Conservation (phyloP, 2,113 vertebrate genomes). For the Anolis sagrei region DNA sequence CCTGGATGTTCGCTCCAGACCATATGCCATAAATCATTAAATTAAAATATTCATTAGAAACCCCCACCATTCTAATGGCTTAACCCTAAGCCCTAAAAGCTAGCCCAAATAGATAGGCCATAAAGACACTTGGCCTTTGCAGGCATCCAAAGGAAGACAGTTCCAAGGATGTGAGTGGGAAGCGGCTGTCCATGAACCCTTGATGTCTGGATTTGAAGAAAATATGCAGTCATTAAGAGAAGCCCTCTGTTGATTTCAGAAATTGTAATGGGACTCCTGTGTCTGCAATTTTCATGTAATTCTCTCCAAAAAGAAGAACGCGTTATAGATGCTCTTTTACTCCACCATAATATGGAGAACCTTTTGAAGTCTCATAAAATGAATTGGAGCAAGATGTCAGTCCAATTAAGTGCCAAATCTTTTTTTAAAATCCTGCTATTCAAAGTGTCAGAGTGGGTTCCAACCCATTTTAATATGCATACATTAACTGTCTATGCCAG, state of each 20-base stretch:
- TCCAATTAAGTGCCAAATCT: not conserved
- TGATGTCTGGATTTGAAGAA: not conserved
- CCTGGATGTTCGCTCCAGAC: not conserved
- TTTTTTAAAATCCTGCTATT: not conserved
- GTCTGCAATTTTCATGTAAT: not conserved
- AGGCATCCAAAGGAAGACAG: not conserved
- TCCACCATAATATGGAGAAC: not conserved
- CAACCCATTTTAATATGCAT: not conserved
- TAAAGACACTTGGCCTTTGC: not conserved
- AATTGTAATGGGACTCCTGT: not conserved
- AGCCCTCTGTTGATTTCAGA: not conserved
- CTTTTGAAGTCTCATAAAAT: not conserved
- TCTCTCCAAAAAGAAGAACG: not conserved
- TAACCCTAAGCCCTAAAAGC: not conserved
- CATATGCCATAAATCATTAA: not conserved
- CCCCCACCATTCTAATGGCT: not conserved
- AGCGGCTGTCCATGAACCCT: not conserved
- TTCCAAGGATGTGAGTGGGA: not conserved
- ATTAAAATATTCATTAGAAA: not conserved
- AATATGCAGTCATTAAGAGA: not conserved
- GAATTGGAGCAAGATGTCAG: not conserved
- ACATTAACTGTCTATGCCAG: not conserved
- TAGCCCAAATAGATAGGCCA: not conserved
- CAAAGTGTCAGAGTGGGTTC: not conserved
- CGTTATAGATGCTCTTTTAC: not conserved